These are phyloP conservation scores for Thalassoma bifasciatum DNA, from an alignment of 2,113 vertebrate species.

Conservation along the genomic window DNA sequence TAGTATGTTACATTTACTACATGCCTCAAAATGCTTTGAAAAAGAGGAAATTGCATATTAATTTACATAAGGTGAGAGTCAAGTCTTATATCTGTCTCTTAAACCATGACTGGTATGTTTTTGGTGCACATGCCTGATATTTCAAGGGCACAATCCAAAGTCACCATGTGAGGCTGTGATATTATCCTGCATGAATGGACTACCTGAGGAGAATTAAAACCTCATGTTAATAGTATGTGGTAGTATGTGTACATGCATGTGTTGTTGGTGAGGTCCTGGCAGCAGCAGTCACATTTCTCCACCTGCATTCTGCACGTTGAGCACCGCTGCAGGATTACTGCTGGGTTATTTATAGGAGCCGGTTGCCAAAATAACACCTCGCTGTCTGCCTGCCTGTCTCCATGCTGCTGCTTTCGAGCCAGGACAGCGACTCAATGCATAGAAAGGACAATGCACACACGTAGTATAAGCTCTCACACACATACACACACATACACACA, in stretches of 20 bases:
- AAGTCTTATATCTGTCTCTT: too few species aligned
- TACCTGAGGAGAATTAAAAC: background rate
- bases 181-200: background rate
- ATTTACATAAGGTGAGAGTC: too few species aligned
- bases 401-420: constrained; percentile 42
- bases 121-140: background rate
- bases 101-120: background rate
- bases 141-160: constrained; percentile 11
- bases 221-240: background rate
- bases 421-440: constrained; percentile 29
- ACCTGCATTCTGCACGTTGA: constrained; percentile 56
- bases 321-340: constrained; percentile 65
- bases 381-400: constrained; percentile 37
- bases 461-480: background rate
- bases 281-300: constrained; percentile 59
- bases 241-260: background rate
- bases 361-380: constrained; percentile 79
- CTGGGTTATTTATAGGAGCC: constrained; percentile 81
- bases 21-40: too few species aligned
- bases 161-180: background rate
- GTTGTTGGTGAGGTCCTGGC: constrained; percentile 36
- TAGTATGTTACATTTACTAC: too few species aligned
- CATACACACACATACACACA: constrained; percentile 1
- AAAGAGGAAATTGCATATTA: too few species aligned
- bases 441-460: constrained; percentile 49